A percentile compares a stretch with the other conserved stretches of the same genome.
Conservation (phyloP, 2,888 invertebrate species). For the Stenotaenia linearis region DNA sequence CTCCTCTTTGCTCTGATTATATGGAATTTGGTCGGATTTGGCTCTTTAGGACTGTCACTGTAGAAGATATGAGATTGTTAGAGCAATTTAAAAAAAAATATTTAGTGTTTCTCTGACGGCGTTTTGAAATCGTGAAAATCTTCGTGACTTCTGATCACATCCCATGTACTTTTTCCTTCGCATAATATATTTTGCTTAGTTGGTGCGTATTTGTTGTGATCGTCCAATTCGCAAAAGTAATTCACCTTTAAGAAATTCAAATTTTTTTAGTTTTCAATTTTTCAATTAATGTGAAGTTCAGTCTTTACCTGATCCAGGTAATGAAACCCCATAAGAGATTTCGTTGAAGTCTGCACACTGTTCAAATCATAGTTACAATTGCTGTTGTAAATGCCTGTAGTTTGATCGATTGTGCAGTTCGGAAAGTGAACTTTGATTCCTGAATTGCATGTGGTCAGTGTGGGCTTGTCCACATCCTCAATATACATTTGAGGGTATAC, state of each 20-base stretch:
- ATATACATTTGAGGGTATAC: conserved; percentile 17
- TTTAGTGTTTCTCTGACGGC: no score
- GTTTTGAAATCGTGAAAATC: no score
- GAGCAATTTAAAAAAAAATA: no score
- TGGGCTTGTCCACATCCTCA: not conserved
- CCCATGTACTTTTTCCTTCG: not conserved
- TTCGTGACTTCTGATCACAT: not conserved
- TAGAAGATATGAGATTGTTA: no score
- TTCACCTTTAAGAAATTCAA: conserved; percentile 27
- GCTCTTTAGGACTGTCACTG: not conserved
- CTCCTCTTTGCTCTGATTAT: not conserved
- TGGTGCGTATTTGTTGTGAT: not conserved
- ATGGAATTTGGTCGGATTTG: not conserved
- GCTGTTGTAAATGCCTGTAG: not conserved
- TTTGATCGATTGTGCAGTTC: not conserved
- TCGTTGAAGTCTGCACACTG: not conserved
- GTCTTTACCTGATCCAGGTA: not conserved
- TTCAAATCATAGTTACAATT: not conserved
- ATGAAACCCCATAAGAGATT: not conserved
- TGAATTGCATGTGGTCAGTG: not conserved
- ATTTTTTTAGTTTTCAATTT: not conserved
- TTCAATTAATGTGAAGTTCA: not conserved
- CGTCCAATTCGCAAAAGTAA: not conserved
- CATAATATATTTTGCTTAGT: not conserved
- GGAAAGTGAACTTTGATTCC: not conserved